Percentiles rank a stretch among this genome's conserved stretches.
These are phyloP conservation scores for Syngnathoides biaculeatus DNA, from an alignment of 2,113 vertebrate species.

Conservation along the genomic window DNA sequence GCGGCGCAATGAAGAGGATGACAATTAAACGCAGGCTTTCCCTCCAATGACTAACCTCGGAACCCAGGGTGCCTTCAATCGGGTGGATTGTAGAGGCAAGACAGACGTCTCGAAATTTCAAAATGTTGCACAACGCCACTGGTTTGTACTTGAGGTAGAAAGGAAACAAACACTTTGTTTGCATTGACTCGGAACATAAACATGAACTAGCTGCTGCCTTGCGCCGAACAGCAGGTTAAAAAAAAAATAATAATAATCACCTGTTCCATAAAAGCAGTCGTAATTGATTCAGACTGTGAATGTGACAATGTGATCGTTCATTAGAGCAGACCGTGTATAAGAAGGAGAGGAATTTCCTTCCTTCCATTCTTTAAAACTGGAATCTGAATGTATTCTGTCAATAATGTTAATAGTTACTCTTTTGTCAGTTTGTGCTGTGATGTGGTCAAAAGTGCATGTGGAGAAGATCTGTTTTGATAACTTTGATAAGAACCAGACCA, in stretches of 20 bases:
- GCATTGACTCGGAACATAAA: slow-evolving; percentile 29
- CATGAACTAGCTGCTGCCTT: slow-evolving; percentile 51
- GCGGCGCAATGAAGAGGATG: slow-evolving; percentile 68
- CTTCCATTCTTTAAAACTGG: slow-evolving; percentile 68
- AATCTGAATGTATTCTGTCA: slow-evolving; percentile 75
- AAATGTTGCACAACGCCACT: slow-evolving; percentile 54
- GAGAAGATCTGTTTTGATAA: slow-evolving; percentile 75
- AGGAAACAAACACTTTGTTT: slow-evolving; percentile 27
- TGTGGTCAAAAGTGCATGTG: slow-evolving; percentile 86
- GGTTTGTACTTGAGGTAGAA: slow-evolving; percentile 36
- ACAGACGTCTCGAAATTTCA: slow-evolving; percentile 48
- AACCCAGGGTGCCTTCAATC: slow-evolving; percentile 83
- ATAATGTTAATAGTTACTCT: slow-evolving; percentile 82
- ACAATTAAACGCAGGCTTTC: slow-evolving; percentile 24
- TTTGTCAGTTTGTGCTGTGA: slow-evolving; percentile 79
- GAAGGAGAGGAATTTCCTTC: slow-evolving; percentile 54
- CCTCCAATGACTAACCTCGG: slow-evolving; percentile 38
- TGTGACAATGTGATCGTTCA: slow-evolving; percentile 35
- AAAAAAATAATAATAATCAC: slow-evolving; percentile 22
- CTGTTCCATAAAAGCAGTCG: slow-evolving; percentile 24
- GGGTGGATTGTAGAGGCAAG: slow-evolving; percentile 51
- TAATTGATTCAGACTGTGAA: slow-evolving; percentile 20
- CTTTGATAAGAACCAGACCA: slow-evolving; percentile 58
- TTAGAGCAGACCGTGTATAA: slow-evolving; percentile 38
- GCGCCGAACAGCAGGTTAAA: slow-evolving; percentile 42